Evolutionary conservation across 2,113 vertebrate species (phyloP).

Genomic region (Ceuthmochares aereus): DNA sequence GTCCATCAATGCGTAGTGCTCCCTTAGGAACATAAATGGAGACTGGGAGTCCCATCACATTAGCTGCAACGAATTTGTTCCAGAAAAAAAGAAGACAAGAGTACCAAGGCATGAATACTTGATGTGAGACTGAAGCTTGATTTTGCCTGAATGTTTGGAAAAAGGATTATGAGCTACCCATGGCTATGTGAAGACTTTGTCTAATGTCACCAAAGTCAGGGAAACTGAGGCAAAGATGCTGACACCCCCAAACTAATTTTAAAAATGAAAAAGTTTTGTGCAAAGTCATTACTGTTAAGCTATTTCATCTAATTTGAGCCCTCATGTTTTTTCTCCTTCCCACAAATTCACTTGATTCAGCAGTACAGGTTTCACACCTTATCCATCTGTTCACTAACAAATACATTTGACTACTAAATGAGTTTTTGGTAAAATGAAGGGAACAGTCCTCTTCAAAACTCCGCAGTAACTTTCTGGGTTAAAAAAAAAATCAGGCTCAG

Average conservation of each 20-base stretch:
- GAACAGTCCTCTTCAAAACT: background rate
- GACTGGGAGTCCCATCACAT: constrained; percentile 22
- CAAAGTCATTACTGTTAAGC: background rate
- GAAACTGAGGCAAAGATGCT: background rate
- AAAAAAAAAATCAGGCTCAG: background rate
- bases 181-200: background rate
- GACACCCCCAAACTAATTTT: background rate
- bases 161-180: background rate
- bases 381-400: background rate
- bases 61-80: constrained; percentile 34
- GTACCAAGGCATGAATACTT: constrained; percentile 17
- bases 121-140: background rate
- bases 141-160: background rate
- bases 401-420: background rate
- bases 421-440: background rate
- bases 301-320: background rate
- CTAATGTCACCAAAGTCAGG: background rate
- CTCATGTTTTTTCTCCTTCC: background rate
- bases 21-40: constrained; percentile 45
- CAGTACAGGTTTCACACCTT: background rate
- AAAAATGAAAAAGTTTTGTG: background rate
- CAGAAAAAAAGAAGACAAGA: constrained; percentile 2
- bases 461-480: background rate
- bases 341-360: background rate
- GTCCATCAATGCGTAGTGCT: constrained; percentile 8